phyloP scores from a whole-genome alignment of 2,797 vertebrate genomes.

The Schizopygopsis malacanthus region DNA sequence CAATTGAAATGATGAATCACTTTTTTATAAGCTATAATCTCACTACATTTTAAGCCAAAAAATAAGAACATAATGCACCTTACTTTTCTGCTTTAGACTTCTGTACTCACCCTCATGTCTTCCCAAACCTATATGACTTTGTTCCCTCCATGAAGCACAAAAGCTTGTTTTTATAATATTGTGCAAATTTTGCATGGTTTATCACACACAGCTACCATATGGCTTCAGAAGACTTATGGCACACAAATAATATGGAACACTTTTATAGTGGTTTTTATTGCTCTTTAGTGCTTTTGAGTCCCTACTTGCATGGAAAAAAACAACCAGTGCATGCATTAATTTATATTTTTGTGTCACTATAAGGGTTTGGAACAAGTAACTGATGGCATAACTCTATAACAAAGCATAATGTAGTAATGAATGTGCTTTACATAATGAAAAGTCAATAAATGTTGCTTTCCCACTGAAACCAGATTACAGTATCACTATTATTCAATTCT shows the following conservation, averaged over 20 bases:
- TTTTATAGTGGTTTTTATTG: too few species aligned
- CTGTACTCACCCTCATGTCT: background rate
- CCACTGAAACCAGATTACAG: slow-evolving; percentile 3
- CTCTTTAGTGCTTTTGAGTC: too few species aligned
- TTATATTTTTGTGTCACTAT: background rate
- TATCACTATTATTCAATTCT: background rate
- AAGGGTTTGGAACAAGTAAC: background rate
- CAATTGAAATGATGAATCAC: slow-evolving; percentile 24
- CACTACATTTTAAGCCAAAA: background rate
- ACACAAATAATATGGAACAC: too few species aligned
- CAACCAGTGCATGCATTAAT: background rate
- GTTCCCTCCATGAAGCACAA: background rate
- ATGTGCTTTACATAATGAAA: background rate
- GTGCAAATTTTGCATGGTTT: background rate
- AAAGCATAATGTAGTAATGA: background rate
- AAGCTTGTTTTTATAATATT: background rate
- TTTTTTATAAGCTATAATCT: slow-evolving; percentile 30
- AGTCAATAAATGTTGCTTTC: background rate
- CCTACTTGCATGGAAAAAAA: background rate
- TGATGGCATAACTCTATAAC: background rate
- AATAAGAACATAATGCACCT: background rate
- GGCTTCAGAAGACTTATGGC: background rate
- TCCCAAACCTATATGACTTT: background rate
- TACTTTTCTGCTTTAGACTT: background rate
- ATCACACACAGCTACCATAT: background rate